phyloP scores from a whole-genome alignment of 37 sponge, comb jelly and placozoan genomes.

The Aphrocallistes beatrix region DNA sequence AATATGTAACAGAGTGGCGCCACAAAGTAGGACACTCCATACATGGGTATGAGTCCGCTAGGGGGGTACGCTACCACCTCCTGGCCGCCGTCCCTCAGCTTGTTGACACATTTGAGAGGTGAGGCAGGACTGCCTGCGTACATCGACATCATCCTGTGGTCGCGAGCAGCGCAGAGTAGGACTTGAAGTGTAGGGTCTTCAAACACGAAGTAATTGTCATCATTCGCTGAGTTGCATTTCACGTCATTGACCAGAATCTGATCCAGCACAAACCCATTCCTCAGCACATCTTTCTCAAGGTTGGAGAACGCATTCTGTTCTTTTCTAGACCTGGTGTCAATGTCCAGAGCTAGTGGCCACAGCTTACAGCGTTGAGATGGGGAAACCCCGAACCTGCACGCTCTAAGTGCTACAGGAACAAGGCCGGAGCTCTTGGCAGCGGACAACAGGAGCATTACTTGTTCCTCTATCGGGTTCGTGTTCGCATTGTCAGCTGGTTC shows the following conservation, averaged over 20 bases:
- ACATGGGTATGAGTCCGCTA: constrained; percentile 38
- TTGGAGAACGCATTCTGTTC: constrained; percentile 24
- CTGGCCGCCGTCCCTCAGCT: not conserved
- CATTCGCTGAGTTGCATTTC: constrained; percentile 50
- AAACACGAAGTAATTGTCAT: constrained; percentile 83
- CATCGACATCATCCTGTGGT: constrained; percentile 14
- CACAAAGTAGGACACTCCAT: constrained; percentile 35
- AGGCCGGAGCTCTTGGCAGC: constrained; percentile 28
- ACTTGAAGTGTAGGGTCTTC: constrained; percentile 62
- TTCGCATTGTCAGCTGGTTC: not conserved
- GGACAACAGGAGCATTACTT: constrained; percentile 12
- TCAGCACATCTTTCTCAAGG: constrained; percentile 33
- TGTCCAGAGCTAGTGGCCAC: constrained; percentile 47
- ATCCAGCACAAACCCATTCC: constrained; percentile 34
- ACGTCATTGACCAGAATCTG: constrained; percentile 42
- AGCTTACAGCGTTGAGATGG: constrained; percentile 26
- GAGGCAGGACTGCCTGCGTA: not conserved
- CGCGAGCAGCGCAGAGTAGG: constrained; percentile 23
- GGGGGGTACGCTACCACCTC: constrained; percentile 32
- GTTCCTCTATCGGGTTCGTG: constrained; percentile 21
- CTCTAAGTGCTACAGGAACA: constrained; percentile 32
- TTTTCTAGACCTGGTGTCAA: constrained; percentile 24
- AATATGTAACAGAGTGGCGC: constrained; percentile 34
- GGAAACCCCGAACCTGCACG: constrained; percentile 46
- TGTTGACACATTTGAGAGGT: not conserved